Conservation (phyloP, 2,888 invertebrate genomes). For the Ametastegia equiseti region DNA sequence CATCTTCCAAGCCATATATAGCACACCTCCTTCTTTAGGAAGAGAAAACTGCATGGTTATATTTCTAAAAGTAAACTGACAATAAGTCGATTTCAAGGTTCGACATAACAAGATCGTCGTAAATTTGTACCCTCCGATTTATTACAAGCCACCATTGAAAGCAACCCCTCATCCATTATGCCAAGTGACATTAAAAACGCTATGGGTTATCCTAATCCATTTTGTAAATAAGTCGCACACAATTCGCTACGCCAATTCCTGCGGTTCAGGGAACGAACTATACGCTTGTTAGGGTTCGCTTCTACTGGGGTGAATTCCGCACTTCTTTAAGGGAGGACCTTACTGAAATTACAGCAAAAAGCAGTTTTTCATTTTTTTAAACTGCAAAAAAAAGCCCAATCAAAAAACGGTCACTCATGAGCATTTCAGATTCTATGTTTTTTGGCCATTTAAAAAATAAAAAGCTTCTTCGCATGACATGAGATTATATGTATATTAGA, state of each 20-base stretch:
- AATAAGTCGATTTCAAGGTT: background rate
- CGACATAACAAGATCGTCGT: background rate
- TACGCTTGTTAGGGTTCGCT: background rate
- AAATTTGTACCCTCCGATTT: background rate
- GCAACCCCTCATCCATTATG: background rate
- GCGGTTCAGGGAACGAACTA: background rate
- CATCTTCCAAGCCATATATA: too few relatives aligned
- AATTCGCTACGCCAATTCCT: background rate
- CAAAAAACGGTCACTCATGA: too few relatives aligned
- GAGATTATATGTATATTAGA: too few relatives aligned
- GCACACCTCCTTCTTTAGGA: too few relatives aligned
- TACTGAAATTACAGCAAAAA: background rate
- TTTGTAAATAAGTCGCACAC: constrained; percentile 1
- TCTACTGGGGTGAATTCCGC: background rate
- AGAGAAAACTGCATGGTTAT: too few relatives aligned
- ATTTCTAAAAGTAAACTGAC: too few relatives aligned
- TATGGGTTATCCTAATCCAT: background rate
- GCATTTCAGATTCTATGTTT: too few relatives aligned
- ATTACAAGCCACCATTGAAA: background rate
- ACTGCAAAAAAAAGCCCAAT: background rate
- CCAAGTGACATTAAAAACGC: background rate
- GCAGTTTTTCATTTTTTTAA: background rate
- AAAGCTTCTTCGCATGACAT: too few relatives aligned
- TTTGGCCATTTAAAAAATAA: too few relatives aligned
- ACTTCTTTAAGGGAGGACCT: background rate